phyloP scores from a whole-genome alignment of 2,113 vertebrate species.

The Camelus bactrianus region DNA sequence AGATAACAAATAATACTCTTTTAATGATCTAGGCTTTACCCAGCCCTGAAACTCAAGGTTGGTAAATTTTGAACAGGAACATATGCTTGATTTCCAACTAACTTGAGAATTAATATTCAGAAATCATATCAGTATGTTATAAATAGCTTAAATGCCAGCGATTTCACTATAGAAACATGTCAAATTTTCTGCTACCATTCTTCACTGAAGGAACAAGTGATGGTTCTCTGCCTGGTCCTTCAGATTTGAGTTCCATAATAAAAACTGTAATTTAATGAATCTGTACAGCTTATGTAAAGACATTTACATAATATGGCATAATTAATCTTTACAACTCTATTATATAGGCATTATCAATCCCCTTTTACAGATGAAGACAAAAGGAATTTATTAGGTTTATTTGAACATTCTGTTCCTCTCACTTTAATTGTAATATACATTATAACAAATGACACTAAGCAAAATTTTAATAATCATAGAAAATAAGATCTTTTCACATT shows the following conservation, averaged over 20 bases:
- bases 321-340: background rate
- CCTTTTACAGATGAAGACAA: background rate
- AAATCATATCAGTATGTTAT: background rate
- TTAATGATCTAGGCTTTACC: background rate
- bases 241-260: background rate
- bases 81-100: background rate
- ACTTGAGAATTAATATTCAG: background rate
- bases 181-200: background rate
- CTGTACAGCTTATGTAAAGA: background rate
- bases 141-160: background rate
- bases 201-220: background rate
- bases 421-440: background rate
- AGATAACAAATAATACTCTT: background rate
- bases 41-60: background rate
- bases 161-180: background rate
- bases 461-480: background rate
- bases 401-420: slow-evolving; percentile 36
- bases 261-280: background rate
- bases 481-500: background rate
- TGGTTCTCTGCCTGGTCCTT: background rate
- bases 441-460: background rate
- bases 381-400: background rate
- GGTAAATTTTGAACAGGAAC: background rate
- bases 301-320: background rate
- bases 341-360: background rate